A percentile compares a stretch with the other conserved stretches of the same genome.
Evolutionary conservation across 2,797 vertebrate species (phyloP).

Genomic region (Gymnothorax reevesii): DNA sequence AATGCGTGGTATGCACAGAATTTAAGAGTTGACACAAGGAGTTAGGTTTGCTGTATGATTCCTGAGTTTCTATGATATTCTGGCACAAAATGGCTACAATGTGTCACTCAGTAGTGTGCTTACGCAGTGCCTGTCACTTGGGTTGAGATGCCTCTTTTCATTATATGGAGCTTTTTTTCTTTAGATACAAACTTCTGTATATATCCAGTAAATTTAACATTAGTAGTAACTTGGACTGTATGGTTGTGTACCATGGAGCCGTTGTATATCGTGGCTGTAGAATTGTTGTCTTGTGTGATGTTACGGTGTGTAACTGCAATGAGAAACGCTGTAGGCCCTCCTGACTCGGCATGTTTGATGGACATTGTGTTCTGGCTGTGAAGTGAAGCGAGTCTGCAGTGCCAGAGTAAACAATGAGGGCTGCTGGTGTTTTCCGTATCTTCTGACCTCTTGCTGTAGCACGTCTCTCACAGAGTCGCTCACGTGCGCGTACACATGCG

Average conservation of each 20-base stretch:
- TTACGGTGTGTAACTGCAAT: background rate
- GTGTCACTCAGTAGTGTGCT: background rate
- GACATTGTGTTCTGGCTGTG: background rate
- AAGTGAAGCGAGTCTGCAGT: background rate
- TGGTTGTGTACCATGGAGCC: background rate
- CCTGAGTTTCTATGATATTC: background rate
- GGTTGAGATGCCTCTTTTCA: background rate
- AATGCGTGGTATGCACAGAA: too few relatives aligned
- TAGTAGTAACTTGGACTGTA: background rate
- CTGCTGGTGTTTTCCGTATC: slow-evolving; percentile 1
- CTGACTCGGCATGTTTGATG: background rate
- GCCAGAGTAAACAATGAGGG: background rate
- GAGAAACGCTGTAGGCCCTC: background rate
- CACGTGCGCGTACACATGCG: background rate
- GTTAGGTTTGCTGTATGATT: background rate
- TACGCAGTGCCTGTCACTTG: background rate
- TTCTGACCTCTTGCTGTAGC: background rate
- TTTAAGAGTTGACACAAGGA: background rate
- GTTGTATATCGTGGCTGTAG: background rate
- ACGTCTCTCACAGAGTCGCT: background rate
- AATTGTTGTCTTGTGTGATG: background rate
- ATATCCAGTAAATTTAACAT: background rate
- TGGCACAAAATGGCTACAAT: background rate
- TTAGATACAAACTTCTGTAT: background rate
- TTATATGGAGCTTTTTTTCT: background rate